Evolutionary conservation across 1,140 invertebrate genomes (phyloP).

Genomic region (Ylistrum balloti): DNA sequence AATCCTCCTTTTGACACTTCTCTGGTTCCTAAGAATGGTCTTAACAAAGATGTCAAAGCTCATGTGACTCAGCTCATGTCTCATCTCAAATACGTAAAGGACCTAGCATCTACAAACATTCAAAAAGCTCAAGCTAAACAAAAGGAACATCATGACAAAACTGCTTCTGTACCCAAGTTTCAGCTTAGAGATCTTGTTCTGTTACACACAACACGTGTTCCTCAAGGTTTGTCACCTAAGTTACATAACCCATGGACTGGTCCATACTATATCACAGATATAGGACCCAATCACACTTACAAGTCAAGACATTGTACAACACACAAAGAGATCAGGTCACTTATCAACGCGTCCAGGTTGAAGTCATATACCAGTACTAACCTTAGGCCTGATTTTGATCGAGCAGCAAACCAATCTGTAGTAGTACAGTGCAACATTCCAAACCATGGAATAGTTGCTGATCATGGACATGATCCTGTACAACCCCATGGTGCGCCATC

Average conservation of each 20-base stretch:
- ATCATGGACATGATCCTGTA: not conserved
- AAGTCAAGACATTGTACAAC: constrained; percentile 21
- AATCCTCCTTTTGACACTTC: too few relatives aligned
- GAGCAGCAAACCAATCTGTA: not conserved
- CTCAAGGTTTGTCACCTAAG: constrained; percentile 44
- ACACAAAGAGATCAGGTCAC: constrained; percentile 45
- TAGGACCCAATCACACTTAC: constrained; percentile 43
- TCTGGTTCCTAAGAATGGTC: too few relatives aligned
- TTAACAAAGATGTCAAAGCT: too few relatives aligned
- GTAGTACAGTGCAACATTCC: not conserved
- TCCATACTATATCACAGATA: constrained; percentile 41
- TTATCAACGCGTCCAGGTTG: constrained; percentile 43
- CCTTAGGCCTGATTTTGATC: not conserved
- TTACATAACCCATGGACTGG: constrained; percentile 23
- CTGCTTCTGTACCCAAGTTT: constrained; percentile 37
- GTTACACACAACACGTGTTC: not conserved
- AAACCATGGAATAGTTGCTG: not conserved
- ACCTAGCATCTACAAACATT: not conserved
- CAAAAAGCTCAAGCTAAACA: constrained; percentile 37
- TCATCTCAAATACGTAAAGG: not conserved
- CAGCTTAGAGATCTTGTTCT: constrained; percentile 48
- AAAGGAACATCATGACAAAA: constrained; percentile 48
- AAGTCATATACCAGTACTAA: constrained; percentile 42
- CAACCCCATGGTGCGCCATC: not conserved
- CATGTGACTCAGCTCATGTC: not conserved